These are phyloP conservation scores for Notodonta dromedarius DNA, from an alignment of 2,888 invertebrate genomes.

Conservation along the genomic window DNA sequence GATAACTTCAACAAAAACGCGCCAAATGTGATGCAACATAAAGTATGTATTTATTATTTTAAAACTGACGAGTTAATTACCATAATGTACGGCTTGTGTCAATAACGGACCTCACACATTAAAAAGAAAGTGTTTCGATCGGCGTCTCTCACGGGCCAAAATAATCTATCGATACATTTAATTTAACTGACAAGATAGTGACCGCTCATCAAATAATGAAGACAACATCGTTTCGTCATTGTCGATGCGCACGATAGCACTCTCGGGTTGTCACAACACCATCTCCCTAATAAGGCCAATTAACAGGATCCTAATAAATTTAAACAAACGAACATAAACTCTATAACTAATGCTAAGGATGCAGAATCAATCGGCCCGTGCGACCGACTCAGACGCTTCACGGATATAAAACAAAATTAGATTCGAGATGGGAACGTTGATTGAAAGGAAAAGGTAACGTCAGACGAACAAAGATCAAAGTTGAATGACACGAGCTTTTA, in stretches of 20 bases:
- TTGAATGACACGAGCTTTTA: slow-evolving; percentile 71
- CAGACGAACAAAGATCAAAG: slow-evolving; percentile 77
- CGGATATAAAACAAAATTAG: slow-evolving; percentile 54
- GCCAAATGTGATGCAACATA: slow-evolving; percentile 38
- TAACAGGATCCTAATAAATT: slow-evolving; percentile 69
- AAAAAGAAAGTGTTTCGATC: slow-evolving; percentile 73
- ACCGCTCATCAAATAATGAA: slow-evolving; percentile 84
- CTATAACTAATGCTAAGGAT: slow-evolving; percentile 54
- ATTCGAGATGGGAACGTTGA: slow-evolving; percentile 63
- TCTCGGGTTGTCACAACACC: slow-evolving; percentile 83
- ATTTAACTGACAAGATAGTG: slow-evolving; percentile 84
- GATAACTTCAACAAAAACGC: slow-evolving; percentile 25
- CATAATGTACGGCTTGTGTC: slow-evolving; percentile 61
- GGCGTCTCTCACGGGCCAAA: slow-evolving; percentile 79
- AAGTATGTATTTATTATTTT: slow-evolving; percentile 42
- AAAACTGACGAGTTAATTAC: slow-evolving; percentile 63
- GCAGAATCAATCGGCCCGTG: slow-evolving; percentile 42
- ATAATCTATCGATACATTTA: slow-evolving; percentile 84
- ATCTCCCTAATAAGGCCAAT: slow-evolving; percentile 84
- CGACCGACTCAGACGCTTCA: slow-evolving; percentile 49
- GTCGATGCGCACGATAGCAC: slow-evolving; percentile 84
- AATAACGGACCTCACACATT: slow-evolving; percentile 72
- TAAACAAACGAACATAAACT: slow-evolving; percentile 61
- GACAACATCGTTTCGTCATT: slow-evolving; percentile 85
- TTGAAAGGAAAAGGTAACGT: slow-evolving; percentile 74